Base-by-base conservation (phyloP, 2,113 vertebrate genomes). In the Zosterops borbonicus region DNA sequence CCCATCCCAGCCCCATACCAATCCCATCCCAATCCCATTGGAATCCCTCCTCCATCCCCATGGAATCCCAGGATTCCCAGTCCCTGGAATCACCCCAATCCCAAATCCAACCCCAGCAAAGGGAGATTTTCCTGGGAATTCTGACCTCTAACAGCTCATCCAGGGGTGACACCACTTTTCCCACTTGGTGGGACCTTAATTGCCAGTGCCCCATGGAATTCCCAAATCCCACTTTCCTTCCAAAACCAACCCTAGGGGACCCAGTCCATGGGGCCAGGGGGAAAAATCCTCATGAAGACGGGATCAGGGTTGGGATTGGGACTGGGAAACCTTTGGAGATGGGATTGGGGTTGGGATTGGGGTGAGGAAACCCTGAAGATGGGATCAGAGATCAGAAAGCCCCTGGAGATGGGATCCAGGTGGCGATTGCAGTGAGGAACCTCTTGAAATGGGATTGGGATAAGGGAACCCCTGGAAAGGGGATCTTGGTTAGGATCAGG, bases 11-110 rank as follows among this genome's bases (percentile, higher is more conserved):
- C 29, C 9, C 37, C 37, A 37, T 37, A 37, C 16, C 50, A 63
- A 21, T 41, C 6, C 8, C 12, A 29, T 14, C 20, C 28, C 39
- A 20, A 33, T 33, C 31, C 47, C 23, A 9, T 2, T 7, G 41
- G 28, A 15, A 41, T 33, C 31, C 15, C 25, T 49, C 18, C 31
- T 25, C 31, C 49, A 56, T 28, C 24, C 44, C 16, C 41, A 39
- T 1, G 0, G 27, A 75, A 59, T n/a, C 29, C 52, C 1, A 0
- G 8, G 5, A 46, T 71, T 28, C 33, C 4, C 29, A 1, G 25
- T 0, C 6, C 39, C 33, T 2, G 1, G 47, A 74, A 12, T 8
- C 44, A 81, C 53, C 4, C 6, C 39, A 50, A 59, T 29, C 6
- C 35, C 35, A 64, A 18, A 31, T 27, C 46, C 2, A 0, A 41